Conservation (phyloP, 2,888 invertebrate genomes). For the Ceramica pisi region DNA sequence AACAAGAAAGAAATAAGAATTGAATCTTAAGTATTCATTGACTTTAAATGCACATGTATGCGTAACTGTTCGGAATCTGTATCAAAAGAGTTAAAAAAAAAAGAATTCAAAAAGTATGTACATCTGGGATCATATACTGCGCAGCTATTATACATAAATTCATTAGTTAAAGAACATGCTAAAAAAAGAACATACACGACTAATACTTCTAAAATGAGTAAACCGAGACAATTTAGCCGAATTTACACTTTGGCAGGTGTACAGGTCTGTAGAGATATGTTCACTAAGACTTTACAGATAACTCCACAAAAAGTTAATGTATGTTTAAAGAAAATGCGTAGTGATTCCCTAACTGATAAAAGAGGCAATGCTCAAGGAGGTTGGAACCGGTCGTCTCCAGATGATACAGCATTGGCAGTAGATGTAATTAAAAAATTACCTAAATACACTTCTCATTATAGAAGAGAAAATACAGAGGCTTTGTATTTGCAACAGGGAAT, state of each 20-base stretch:
- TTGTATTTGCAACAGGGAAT: slow-evolving; percentile 36
- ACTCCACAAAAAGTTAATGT: slow-evolving; percentile 34
- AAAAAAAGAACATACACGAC: slow-evolving; percentile 26
- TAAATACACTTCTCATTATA: slow-evolving; percentile 23
- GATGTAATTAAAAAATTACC: slow-evolving; percentile 24
- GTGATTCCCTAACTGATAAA: too few species aligned
- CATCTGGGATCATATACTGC: slow-evolving; percentile 28
- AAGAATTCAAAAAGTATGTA: slow-evolving; percentile 25
- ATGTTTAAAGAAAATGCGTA: slow-evolving; percentile 10
- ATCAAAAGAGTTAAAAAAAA: slow-evolving; percentile 29
- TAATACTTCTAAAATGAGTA: slow-evolving; percentile 14
- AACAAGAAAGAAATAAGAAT: slow-evolving; percentile 22
- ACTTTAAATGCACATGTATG: slow-evolving; percentile 32
- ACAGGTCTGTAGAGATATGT: slow-evolving; percentile 40
- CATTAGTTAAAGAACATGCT: slow-evolving; percentile 20
- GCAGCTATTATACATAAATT: slow-evolving; percentile 26
- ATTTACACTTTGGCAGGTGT: slow-evolving; percentile 25
- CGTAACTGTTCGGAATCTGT: slow-evolving; percentile 24
- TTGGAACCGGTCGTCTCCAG: not conserved
- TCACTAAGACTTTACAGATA: slow-evolving; percentile 37
- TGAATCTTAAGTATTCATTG: slow-evolving; percentile 27
- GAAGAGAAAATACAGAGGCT: slow-evolving; percentile 25
- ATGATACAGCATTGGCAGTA: slow-evolving; percentile 18
- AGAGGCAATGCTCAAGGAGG: too few species aligned
- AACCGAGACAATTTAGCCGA: slow-evolving; percentile 21